Conservation (phyloP, 1,140 invertebrate genomes). For the Limonius californicus region DNA sequence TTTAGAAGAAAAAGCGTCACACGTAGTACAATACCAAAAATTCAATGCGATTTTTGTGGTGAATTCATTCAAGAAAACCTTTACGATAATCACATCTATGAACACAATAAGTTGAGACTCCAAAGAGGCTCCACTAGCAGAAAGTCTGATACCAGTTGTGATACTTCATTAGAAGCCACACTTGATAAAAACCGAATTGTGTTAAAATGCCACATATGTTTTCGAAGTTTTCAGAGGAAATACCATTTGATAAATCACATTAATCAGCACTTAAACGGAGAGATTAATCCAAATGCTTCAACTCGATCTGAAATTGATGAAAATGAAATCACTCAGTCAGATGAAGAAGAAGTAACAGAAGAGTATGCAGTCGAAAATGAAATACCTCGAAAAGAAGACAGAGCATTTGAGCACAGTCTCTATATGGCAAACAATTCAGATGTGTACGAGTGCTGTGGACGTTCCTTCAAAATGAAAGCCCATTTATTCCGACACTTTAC, state of each 20-base stretch:
- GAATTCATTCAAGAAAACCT: neutral
- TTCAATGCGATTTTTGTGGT: conserved; percentile 11
- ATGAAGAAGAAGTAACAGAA: too few relatives aligned
- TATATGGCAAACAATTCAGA: neutral
- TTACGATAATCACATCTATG: conserved; percentile 1
- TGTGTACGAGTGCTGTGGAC: neutral
- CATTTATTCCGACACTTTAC: neutral
- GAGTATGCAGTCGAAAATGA: neutral
- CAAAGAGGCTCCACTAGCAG: neutral
- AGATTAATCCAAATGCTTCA: neutral
- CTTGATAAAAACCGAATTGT: neutral
- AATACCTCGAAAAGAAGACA: neutral
- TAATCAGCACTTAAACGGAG: neutral
- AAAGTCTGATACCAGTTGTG: neutral
- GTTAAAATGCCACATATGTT: neutral
- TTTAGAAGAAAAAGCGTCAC: neutral
- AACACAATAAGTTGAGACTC: neutral
- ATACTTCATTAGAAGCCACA: neutral
- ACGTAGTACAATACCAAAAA: neutral
- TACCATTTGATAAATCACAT: neutral
- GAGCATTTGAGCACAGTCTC: too few relatives aligned
- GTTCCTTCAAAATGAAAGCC: neutral
- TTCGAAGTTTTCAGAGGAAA: neutral
- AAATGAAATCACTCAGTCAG: too few relatives aligned
- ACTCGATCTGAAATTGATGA: too few relatives aligned